These are phyloP conservation scores for Trachops cirrhosus DNA, from an alignment of 2,797 vertebrate genomes.

Conservation along the genomic window DNA sequence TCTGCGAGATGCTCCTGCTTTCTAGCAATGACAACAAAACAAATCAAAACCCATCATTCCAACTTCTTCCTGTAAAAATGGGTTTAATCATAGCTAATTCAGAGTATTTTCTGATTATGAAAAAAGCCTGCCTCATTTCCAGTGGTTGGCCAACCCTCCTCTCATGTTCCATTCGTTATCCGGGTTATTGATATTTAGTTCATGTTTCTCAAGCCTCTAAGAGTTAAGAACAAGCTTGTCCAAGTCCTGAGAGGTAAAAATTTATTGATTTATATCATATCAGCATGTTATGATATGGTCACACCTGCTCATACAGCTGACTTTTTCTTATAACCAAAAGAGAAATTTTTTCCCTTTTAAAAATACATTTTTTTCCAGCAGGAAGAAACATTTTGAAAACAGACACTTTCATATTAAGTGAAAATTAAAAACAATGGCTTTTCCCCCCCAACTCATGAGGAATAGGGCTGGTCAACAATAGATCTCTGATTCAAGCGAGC, in stretches of 20 bases:
- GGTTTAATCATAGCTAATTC: neutral
- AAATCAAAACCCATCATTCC: neutral
- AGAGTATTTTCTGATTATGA: neutral
- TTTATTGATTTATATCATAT: constrained; percentile 82
- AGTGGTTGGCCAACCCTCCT: neutral
- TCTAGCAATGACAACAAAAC: neutral
- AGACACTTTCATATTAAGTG: constrained; percentile 76
- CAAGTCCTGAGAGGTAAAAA: constrained; percentile 83
- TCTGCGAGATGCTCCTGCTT: neutral
- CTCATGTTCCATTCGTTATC: neutral
- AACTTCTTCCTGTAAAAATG: neutral
- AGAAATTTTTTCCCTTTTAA: constrained; percentile 76
- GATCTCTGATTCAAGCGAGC: constrained; percentile 60
- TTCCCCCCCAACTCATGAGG: constrained; percentile 22
- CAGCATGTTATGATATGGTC: constrained; percentile 82
- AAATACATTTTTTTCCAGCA: constrained; percentile 81
- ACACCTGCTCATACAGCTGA: constrained; percentile 81
- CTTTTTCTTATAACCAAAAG: constrained; percentile 73
- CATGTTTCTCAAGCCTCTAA: neutral
- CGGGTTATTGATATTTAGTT: neutral
- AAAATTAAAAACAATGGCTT: constrained; percentile 82
- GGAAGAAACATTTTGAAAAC: constrained; percentile 78
- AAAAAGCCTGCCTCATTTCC: neutral
- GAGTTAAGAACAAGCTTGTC: constrained; percentile 65
- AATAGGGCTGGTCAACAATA: constrained; percentile 75